Conservation (phyloP, 2,113 vertebrate genomes). For the Globicephala melas region DNA sequence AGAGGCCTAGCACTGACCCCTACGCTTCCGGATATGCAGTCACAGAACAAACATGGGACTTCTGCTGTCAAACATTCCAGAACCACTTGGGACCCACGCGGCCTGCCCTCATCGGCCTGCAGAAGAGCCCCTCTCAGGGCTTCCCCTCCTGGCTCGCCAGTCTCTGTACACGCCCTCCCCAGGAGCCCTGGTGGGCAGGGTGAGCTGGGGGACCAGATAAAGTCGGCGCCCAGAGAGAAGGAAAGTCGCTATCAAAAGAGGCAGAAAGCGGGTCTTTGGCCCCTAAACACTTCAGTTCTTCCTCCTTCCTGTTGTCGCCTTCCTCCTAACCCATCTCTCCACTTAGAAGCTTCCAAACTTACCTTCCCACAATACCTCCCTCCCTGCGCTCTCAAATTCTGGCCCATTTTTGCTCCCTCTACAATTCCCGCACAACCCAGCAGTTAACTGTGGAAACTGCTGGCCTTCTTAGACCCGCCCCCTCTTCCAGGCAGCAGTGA, state of each 20-base stretch:
- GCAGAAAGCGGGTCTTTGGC: not conserved
- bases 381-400: not conserved
- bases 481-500: not conserved
- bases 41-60: too few relatives aligned
- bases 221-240: not conserved
- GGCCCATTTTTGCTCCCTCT: not conserved
- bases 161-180: not conserved
- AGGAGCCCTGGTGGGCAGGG: not conserved
- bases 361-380: not conserved
- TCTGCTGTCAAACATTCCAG: not conserved
- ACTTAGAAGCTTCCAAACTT: not conserved
- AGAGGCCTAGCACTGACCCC: not conserved
- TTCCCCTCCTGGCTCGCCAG: not conserved
- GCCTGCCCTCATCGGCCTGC: not conserved
- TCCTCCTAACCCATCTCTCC: not conserved
- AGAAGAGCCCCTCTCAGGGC: not conserved
- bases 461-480: not conserved
- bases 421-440: not conserved
- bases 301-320: not conserved
- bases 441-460: not conserved
- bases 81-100: rapidly evolving
- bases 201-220: not conserved
- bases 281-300: not conserved
- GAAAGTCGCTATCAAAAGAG: not conserved
- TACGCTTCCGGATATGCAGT: not conserved